Base-by-base conservation (phyloP, 92 coral and sea anemone genomes). In the Zoanthus sansibaricus region DNA sequence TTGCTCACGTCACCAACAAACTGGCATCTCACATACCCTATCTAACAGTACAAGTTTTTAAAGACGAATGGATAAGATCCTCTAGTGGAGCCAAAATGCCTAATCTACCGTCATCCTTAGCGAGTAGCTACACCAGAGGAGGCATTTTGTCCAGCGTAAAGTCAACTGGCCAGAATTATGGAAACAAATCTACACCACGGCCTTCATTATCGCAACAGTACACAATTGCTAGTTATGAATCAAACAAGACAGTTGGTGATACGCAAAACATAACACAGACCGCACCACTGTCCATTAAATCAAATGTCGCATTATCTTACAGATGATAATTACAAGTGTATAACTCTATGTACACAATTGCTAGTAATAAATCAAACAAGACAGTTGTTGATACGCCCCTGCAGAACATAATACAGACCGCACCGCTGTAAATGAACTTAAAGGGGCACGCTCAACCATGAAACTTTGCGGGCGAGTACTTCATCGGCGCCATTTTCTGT, bases 1-100 rank as follows among this genome's bases (percentile, higher is more conserved):
- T 97, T 3, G 99, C 99, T 32, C 99, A 97, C 71, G 99, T 97
- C 49, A 97, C 97, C 12, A 97, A 97, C 91, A 97, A 95, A 86
- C 91, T 97, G 31, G 88, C 98, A 1, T 68, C 83, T 9, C 96
- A 94, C 59, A 97, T 97, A 18, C 86, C 98, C 7, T 89, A 97
- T 82, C 77, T 97, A 32, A 95, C 99, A 5, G 91, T 97, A 3
- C 99, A 97, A 82, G 99, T 97, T 32, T 97, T 97, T 87, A 97
- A 97, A 72, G 99, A 97, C 84, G 99, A 97, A 89, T 97, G 98
- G 99, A 91, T 93, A 70, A 90, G 98, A 69, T 89, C 95, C 11
- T 90, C 95, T 84, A 92, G 94, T 7, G 94, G 94, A 6, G 73
- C 98, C 68, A 94, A 94, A 78, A 80, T 94, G 61, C 83, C 92